Evolutionary conservation across 2,113 vertebrate genomes (phyloP).

Genomic region (Baryphthengus martii): DNA sequence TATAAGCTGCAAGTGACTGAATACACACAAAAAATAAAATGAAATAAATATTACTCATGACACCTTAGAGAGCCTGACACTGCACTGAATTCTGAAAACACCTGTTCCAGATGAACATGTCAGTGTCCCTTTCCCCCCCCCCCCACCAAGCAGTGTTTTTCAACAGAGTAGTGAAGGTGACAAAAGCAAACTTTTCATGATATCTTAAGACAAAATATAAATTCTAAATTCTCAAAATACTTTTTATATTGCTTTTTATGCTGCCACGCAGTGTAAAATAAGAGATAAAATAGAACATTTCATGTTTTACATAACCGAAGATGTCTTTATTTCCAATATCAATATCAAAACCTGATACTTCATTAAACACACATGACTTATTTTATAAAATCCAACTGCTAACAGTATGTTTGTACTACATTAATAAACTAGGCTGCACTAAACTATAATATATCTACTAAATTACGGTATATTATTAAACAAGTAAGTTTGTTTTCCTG

Average conservation of each 20-base stretch:
- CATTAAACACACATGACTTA: neutral
- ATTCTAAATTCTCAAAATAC: neutral
- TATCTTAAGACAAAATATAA: neutral
- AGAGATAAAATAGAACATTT: neutral
- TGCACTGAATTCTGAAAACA: slow-evolving; percentile 32
- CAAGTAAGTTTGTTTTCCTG: neutral
- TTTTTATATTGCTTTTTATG: neutral
- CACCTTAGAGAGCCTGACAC: neutral
- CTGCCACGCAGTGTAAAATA: neutral
- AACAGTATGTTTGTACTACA: neutral
- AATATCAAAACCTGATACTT: neutral
- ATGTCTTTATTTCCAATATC: neutral
- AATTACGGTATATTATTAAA: neutral
- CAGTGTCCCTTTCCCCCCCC: neutral
- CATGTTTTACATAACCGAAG: neutral
- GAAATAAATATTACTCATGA: slow-evolving; percentile 15
- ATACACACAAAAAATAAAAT: neutral
- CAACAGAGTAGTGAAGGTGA: neutral
- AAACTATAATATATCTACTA: neutral
- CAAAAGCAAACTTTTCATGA: neutral
- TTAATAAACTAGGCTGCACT: neutral
- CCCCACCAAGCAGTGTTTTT: neutral
- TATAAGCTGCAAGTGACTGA: slow-evolving; percentile 28
- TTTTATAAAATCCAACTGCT: neutral
- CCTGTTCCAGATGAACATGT: neutral